These are phyloP conservation scores for Sinonovacula constricta DNA, from an alignment of 1,140 invertebrate species.

Conservation along the genomic window DNA sequence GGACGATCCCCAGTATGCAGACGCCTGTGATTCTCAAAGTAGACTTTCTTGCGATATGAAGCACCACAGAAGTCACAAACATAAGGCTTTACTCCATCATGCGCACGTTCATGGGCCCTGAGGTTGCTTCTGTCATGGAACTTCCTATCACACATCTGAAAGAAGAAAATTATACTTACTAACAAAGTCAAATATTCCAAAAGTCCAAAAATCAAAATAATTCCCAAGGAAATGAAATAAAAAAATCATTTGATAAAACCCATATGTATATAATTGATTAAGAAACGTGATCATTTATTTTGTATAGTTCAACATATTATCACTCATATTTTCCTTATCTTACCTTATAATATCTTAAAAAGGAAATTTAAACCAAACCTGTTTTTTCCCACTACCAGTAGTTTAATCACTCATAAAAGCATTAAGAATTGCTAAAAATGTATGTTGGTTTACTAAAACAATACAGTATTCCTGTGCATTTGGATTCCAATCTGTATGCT, in stretches of 20 bases:
- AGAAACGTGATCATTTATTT: not conserved
- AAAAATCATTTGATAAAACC: not conserved
- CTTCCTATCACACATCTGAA: not conserved
- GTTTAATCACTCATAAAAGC: too few species aligned
- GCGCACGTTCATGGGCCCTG: not conserved
- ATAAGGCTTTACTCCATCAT: not conserved
- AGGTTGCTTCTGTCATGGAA: not conserved
- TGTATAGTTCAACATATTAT: not conserved
- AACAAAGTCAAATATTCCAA: not conserved
- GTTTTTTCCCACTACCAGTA: too few species aligned
- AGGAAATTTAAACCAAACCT: too few species aligned
- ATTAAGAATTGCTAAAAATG: too few species aligned
- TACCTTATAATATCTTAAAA: too few species aligned
- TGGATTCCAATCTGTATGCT: too few species aligned
- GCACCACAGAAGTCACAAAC: slow-evolving; percentile 34
- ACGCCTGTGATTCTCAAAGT: slow-evolving; percentile 13
- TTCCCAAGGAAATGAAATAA: not conserved
- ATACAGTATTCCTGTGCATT: too few species aligned
- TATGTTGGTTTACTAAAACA: too few species aligned
- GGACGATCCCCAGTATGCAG: slow-evolving; percentile 38
- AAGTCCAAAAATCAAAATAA: not conserved
- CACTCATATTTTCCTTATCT: not conserved
- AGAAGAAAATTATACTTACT: not conserved
- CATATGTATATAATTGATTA: not conserved
- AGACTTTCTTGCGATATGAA: slow-evolving; percentile 9